Conservation (phyloP, 1,140 invertebrate species). For the Archegozetes longisetosus region DNA sequence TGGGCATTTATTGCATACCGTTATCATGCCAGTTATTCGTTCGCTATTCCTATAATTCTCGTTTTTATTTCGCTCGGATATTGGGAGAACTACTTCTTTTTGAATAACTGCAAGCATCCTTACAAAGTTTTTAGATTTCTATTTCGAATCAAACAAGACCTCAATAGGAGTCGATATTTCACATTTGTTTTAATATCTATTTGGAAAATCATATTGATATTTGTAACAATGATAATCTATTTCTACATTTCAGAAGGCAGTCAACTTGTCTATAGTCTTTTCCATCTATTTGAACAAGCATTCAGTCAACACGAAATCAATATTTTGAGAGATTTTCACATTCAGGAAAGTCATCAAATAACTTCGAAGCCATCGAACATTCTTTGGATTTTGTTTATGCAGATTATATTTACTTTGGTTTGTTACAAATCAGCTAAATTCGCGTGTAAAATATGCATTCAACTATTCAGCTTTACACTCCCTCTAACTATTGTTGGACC, state of each 20-base stretch:
- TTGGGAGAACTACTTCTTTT: constrained; percentile 91
- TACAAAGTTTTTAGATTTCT: constrained; percentile 10
- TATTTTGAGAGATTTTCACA: not conserved
- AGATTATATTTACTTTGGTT: constrained; percentile 61
- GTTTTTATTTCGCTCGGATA: constrained; percentile 77
- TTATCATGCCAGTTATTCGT: too few relatives aligned
- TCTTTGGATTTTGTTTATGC: constrained; percentile 45
- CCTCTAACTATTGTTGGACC: constrained; percentile 30
- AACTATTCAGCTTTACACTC: constrained; percentile 37
- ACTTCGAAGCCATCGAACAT: not conserved
- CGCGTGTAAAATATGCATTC: constrained; percentile 89
- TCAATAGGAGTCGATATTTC: constrained; percentile 15
- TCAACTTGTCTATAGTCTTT: not conserved
- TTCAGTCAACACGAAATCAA: too few relatives aligned
- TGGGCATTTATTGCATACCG: too few relatives aligned
- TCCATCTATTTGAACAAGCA: too few relatives aligned
- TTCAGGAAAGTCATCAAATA: not conserved
- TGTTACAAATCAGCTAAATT: constrained; percentile 82
- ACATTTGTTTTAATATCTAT: not conserved
- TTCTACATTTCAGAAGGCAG: not conserved
- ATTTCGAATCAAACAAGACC: constrained; percentile 14
- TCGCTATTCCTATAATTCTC: too few relatives aligned
- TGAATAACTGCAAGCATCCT: constrained; percentile 38
- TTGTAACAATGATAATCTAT: not conserved
- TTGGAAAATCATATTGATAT: constrained; percentile 27